A percentile compares a stretch with the other conserved stretches of the same genome.
These are phyloP conservation scores for Poecilia gillii DNA, from an alignment of 2,797 vertebrate species.

Conservation along the genomic window DNA sequence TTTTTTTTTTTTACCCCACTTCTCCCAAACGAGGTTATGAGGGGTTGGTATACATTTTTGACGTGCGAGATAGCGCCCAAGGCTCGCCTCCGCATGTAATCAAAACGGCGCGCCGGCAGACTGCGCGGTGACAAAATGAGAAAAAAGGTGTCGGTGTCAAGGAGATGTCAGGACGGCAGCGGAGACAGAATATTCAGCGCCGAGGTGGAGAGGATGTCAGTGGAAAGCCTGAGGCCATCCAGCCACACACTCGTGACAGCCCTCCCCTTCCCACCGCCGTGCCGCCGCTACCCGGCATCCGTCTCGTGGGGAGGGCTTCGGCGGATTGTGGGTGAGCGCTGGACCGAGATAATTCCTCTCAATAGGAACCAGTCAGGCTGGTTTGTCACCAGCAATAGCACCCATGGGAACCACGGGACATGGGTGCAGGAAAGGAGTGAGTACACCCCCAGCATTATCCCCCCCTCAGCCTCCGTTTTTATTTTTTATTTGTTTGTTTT, in stretches of 20 bases:
- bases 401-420: constrained; percentile 68
- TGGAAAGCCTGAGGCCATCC: constrained; percentile 41
- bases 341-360: constrained; percentile 75
- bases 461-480: constrained; percentile 11
- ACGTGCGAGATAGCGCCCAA: constrained; percentile 9
- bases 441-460: neutral
- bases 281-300: constrained; percentile 54
- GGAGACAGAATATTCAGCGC: constrained; percentile 55
- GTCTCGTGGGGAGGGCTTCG: constrained; percentile 52
- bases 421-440: constrained; percentile 33
- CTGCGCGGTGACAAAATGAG: constrained; percentile 48
- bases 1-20: neutral
- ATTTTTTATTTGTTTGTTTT: constrained; percentile 16
- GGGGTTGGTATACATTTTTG: constrained; percentile 18
- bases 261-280: constrained; percentile 14
- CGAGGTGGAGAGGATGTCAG: constrained; percentile 19
- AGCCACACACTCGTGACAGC: constrained; percentile 46
- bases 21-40: constrained; percentile 19
- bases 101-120: constrained; percentile 39
- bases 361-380: constrained; percentile 70
- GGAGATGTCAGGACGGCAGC: constrained; percentile 53
- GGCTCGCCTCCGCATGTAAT: constrained; percentile 45
- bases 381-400: constrained; percentile 60
- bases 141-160: constrained; percentile 66
- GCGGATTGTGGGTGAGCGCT: constrained; percentile 71